Conservation (phyloP, 2,888 invertebrate genomes). For the Psococerastis gibbosa region DNA sequence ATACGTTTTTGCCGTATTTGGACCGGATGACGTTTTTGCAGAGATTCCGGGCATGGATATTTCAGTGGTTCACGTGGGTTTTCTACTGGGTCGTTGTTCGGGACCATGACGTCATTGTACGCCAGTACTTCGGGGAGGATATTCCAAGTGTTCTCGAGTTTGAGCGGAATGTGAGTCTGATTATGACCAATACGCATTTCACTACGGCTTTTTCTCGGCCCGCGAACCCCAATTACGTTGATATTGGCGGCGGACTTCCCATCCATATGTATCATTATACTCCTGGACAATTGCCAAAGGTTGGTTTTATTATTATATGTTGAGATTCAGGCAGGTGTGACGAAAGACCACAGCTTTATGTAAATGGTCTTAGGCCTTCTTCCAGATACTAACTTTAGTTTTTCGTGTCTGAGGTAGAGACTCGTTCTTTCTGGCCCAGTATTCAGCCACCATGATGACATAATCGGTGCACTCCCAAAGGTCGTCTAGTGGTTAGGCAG, state of each 20-base stretch:
- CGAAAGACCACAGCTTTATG: too few relatives aligned
- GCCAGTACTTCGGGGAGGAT: slow-evolving; percentile 7
- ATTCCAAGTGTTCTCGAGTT: background rate
- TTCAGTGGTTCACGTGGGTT: slow-evolving; percentile 3
- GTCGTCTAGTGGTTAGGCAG: too few relatives aligned
- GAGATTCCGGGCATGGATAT: background rate
- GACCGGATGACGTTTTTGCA: background rate
- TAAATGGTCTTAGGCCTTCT: too few relatives aligned
- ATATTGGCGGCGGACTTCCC: slow-evolving; percentile 2
- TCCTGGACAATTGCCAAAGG: background rate
- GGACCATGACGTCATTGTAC: background rate
- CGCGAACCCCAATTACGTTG: background rate
- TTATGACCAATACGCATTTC: slow-evolving; percentile 2
- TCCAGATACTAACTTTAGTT: too few relatives aligned
- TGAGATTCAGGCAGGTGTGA: too few relatives aligned
- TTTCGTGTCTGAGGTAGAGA: too few relatives aligned
- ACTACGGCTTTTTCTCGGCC: background rate
- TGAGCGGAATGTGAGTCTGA: slow-evolving; percentile 1
- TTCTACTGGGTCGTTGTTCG: background rate
- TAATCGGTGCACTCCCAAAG: too few relatives aligned
- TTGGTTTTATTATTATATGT: too few relatives aligned
- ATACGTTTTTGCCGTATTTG: slow-evolving; percentile 3
- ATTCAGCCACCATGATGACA: too few relatives aligned
- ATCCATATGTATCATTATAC: background rate
- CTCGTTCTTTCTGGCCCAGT: too few relatives aligned